Evolutionary conservation across 2,113 vertebrate genomes (phyloP).

Genomic region (Corythornis vintsioides): DNA sequence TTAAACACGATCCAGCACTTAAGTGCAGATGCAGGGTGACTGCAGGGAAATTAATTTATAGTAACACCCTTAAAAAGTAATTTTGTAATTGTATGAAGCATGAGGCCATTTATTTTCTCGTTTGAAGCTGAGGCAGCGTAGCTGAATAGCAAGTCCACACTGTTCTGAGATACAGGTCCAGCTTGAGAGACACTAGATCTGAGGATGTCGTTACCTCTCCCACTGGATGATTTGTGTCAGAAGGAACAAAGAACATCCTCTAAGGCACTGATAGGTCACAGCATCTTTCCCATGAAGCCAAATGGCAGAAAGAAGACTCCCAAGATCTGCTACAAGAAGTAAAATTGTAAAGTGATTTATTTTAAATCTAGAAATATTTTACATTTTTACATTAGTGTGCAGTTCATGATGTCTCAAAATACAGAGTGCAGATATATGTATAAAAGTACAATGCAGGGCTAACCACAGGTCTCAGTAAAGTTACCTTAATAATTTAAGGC

Average conservation of each 20-base stretch:
- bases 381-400: constrained; percentile 80
- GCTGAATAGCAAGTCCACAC: background rate
- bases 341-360: constrained; percentile 70
- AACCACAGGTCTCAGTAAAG: constrained; percentile 59
- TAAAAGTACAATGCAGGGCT: constrained; percentile 55
- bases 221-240: background rate
- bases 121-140: background rate
- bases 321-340: background rate
- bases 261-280: background rate
- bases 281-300: background rate
- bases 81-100: background rate
- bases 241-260: background rate
- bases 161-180: background rate
- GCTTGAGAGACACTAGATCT: background rate
- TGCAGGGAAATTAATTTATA: background rate
- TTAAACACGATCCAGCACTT: background rate
- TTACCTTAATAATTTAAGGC: constrained; percentile 74
- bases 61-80: background rate
- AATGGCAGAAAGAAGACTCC: background rate
- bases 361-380: constrained; percentile 77
- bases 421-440: constrained; percentile 73
- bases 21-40: background rate
- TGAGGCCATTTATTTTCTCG: background rate
- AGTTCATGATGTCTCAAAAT: constrained; percentile 75
- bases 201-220: background rate